Evolutionary conservation across 2,113 vertebrate genomes (phyloP).

Genomic region (Columba janthina): DNA sequence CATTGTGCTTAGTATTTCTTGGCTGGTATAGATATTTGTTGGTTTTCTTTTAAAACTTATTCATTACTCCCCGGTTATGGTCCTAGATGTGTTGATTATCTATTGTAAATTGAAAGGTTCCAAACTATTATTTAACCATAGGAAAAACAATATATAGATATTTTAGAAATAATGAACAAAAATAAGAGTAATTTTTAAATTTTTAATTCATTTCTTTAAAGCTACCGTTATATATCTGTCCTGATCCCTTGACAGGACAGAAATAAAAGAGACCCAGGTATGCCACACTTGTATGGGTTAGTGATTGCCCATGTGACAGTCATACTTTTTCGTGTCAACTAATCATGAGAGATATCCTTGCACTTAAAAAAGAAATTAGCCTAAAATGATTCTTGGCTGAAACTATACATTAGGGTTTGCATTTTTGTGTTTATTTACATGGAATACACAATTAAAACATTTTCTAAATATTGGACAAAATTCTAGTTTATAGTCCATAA

Average conservation of each 20-base stretch:
- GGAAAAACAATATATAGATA: neutral
- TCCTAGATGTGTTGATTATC: neutral
- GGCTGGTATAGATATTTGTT: neutral
- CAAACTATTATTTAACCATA: neutral
- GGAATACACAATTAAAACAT: neutral
- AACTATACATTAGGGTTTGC: neutral
- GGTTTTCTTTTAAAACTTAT: neutral
- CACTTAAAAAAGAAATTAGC: neutral
- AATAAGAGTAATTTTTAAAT: neutral
- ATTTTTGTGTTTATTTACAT: neutral
- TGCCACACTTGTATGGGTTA: rapidly evolving
- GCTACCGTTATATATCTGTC: neutral
- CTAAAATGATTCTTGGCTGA: neutral
- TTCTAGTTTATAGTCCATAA: neutral
- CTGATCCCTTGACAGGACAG: neutral
- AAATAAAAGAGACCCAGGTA: neutral
- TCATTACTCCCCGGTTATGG: neutral
- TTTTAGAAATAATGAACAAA: too few species aligned
- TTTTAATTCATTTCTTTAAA: neutral
- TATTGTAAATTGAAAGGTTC: neutral
- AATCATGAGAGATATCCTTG: neutral
- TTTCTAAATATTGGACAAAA: neutral
- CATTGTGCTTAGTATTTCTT: neutral
- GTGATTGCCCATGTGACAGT: neutral
- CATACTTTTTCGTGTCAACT: neutral